Conservation (phyloP, 92 coral and sea anemone genomes). For the Epizoanthus stellaris region DNA sequence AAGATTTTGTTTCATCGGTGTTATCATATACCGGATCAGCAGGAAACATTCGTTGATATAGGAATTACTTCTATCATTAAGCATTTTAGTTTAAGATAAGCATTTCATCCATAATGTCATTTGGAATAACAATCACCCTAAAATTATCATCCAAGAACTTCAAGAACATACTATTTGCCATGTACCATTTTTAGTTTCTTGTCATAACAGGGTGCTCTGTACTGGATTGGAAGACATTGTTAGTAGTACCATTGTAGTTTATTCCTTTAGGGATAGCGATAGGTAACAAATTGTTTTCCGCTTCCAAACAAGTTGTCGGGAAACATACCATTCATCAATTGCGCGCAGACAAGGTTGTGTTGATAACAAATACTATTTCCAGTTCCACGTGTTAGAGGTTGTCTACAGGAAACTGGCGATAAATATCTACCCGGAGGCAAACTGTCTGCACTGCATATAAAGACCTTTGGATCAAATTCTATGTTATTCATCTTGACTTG, state of each 20-base stretch:
- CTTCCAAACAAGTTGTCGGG: neutral
- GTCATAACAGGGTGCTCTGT: neutral
- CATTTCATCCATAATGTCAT: constrained; percentile 1
- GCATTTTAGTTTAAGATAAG: neutral
- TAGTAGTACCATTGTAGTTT: neutral
- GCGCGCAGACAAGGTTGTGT: neutral
- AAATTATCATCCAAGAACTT: neutral
- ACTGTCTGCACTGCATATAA: constrained; percentile 32
- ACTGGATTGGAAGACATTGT: neutral
- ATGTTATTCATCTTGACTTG: neutral
- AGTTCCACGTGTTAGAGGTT: constrained; percentile 9
- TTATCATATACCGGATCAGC: neutral
- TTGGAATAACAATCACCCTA: constrained; percentile 5
- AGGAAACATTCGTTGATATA: neutral
- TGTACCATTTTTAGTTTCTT: neutral
- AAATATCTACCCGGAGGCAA: constrained; percentile 35
- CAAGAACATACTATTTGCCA: neutral
- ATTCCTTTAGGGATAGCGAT: neutral
- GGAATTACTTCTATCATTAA: constrained; percentile 17
- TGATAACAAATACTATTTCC: neutral
- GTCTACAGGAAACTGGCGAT: constrained; percentile 32
- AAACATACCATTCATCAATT: constrained; percentile 25
- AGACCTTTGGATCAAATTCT: constrained; percentile 11
- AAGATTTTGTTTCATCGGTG: neutral
- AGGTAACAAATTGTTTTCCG: constrained; percentile 20